Evolutionary conservation across 2,797 vertebrate genomes (phyloP), one percentile per base, ranked within the genome.

Genomic region (Poecilia velifera): DNA sequence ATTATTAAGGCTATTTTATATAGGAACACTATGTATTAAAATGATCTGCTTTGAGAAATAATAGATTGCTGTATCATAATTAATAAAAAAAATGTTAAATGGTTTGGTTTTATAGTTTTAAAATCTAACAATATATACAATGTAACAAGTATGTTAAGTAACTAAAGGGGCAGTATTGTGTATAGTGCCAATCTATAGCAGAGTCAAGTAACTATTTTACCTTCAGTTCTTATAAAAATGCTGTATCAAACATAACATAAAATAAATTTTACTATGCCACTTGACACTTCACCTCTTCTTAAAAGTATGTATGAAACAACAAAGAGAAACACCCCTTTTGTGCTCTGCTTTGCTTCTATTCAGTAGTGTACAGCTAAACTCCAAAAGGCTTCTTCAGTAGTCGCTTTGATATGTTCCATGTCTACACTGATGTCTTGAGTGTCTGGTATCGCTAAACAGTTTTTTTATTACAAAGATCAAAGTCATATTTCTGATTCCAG

Each of bases 381-480:
- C 13, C 4, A 16, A 34, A 14, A 62, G 59, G 31, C 8, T 66
- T 66, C 34, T 66, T 22, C 8, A 64, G 36, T 13, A 8, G 31
- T 36, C 18, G 2, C 13, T 64, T 64, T 64, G 34, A 64, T 64
- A 36, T 36, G 6, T 64, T 6, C 41, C 20, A 68, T 68, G 8
- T 68, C 64, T 41, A 25, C 36, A 68, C 6, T 25, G 64, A 41
- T 68, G 64, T 68, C 57, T 62, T 62, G 28, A 31, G 13, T 14
- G 3, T 41, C 25, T 68, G 3, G 16, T 41, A 68, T 68, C 18
- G 4, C 36, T 22, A 41, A 68, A 68, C 36, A 28, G 39, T 36
- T 22, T 47, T 47, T 74, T 57, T 41, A 6, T 55, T 25, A 73
- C 72, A 66, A 66, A 72, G n/a, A 72, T 72, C 70, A 20, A 31